phyloP scores from a whole-genome alignment of 2,797 vertebrate genomes.

The Melopsittacus undulatus region DNA sequence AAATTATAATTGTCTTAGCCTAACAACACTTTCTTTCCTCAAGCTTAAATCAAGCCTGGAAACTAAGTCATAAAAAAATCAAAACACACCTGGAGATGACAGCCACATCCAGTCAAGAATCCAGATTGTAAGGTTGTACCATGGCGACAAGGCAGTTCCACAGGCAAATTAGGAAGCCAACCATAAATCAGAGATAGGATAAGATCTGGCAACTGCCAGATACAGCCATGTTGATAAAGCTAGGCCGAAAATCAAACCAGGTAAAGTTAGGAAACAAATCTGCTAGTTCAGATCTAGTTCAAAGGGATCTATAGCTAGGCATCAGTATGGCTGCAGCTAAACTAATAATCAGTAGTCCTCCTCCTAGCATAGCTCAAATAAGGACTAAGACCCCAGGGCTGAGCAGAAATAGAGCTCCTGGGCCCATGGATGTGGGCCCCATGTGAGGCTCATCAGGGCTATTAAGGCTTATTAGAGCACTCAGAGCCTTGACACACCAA shows the following conservation, averaged over 20 bases:
- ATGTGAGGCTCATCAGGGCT: not conserved
- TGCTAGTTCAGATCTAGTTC: not conserved
- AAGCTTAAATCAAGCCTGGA: not conserved
- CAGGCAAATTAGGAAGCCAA: not conserved
- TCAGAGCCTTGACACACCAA: not conserved
- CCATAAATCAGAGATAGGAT: not conserved
- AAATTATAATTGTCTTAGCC: not conserved
- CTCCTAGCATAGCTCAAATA: accelerated
- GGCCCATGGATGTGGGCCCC: not conserved
- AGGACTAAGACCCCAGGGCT: accelerated
- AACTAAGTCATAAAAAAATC: not conserved
- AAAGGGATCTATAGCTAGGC: accelerated
- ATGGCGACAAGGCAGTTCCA: not conserved
- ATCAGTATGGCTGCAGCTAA: accelerated
- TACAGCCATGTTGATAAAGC: not conserved
- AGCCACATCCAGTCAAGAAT: not conserved
- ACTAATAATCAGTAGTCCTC: accelerated
- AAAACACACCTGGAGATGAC: not conserved
- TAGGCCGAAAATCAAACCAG: not conserved
- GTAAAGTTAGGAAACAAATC: accelerated
- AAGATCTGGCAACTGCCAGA: not conserved
- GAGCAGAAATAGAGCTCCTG: not conserved
- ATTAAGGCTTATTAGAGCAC: not conserved
- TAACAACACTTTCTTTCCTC: not conserved
- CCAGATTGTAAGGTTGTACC: not conserved